Evolutionary conservation across 2,797 vertebrate species (phyloP).

Genomic region (Luscinia megarhynchos): DNA sequence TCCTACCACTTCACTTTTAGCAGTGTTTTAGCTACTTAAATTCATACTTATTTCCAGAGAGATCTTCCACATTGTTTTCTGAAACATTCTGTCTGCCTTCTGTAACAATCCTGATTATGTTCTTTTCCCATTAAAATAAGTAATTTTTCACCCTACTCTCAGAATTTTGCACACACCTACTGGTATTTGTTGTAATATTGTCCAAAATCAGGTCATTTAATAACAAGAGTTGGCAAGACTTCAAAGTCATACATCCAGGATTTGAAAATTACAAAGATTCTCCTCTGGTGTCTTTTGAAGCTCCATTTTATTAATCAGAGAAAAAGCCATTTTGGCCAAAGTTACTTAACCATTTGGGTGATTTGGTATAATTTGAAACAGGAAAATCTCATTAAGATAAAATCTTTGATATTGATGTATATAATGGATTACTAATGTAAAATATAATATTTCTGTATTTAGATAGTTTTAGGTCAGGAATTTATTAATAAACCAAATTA

Average conservation of each 20-base stretch:
- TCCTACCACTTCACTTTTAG: neutral
- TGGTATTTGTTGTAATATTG: neutral
- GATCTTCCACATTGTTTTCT: neutral
- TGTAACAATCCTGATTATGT: neutral
- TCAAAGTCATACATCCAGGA: neutral
- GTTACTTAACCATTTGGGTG: neutral
- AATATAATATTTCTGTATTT: neutral
- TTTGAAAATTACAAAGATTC: neutral
- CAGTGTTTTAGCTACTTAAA: neutral
- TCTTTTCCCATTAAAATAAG: neutral
- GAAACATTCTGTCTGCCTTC: neutral
- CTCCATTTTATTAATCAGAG: constrained; percentile 11
- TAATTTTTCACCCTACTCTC: neutral
- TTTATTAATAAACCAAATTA: neutral
- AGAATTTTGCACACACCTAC: neutral
- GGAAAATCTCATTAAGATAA: neutral
- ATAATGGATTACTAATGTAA: neutral
- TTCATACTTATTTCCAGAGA: neutral
- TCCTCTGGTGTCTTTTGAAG: neutral
- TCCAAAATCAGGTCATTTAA: neutral
- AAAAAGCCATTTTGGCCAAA: constrained; percentile 34
- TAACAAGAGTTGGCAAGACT: neutral
- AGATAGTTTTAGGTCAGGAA: neutral
- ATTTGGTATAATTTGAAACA: neutral
- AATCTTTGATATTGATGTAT: neutral